Percentiles rank a stretch among this genome's conserved stretches.
Conservation (phyloP, 2,797 vertebrate species). For the Hoplostethus mediterraneus region DNA sequence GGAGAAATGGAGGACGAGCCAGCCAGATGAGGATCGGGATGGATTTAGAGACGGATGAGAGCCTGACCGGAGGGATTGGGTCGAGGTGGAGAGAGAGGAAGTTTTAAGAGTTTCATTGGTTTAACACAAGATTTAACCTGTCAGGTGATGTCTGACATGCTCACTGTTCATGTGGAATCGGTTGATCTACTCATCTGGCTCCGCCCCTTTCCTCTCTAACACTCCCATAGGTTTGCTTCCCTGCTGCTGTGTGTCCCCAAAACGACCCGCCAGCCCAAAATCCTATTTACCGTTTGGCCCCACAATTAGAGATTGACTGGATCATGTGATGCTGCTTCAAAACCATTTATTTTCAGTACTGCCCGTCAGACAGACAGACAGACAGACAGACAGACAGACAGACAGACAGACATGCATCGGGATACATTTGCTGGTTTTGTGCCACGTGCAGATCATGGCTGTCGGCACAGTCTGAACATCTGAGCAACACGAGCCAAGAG, state of each 20-base stretch:
- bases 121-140: no score
- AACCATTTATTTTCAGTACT: no score
- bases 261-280: slow-evolving; percentile 58
- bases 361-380: no score
- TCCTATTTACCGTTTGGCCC: slow-evolving; percentile 62
- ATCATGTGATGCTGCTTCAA: slow-evolving; percentile 20
- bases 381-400: no score
- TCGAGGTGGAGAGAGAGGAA: slow-evolving; percentile 65
- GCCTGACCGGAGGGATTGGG: slow-evolving; percentile 70
- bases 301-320: slow-evolving; percentile 58
- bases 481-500: background rate
- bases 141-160: slow-evolving; percentile 1
- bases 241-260: slow-evolving; percentile 59
- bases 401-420: slow-evolving; percentile 23
- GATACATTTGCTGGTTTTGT: slow-evolving; percentile 14
- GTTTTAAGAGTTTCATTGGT: background rate
- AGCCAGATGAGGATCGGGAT: slow-evolving; percentile 74
- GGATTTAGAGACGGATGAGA: slow-evolving; percentile 75
- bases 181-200: background rate
- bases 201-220: background rate
- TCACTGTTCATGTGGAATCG: slow-evolving; percentile 3
- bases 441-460: slow-evolving; percentile 25
- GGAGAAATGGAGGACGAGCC: slow-evolving; percentile 70
- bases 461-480: background rate
- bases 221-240: slow-evolving; percentile 52